Evolutionary conservation across 2,888 invertebrate species (phyloP), one percentile per base, ranked within the genome.

Genomic region (Cephus pulcher): DNA sequence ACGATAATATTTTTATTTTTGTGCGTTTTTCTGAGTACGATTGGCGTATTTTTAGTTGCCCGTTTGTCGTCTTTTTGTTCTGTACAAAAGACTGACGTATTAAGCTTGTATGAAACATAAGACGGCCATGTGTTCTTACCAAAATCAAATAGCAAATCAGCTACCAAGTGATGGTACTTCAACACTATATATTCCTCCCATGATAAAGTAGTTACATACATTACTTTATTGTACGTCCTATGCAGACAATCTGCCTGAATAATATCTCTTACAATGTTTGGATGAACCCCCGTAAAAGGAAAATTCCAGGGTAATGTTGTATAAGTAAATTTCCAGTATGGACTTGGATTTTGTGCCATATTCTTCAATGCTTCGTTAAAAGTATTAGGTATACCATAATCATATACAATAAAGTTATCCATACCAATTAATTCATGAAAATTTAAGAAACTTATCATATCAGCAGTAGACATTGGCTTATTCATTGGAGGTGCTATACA

Each of bases 181-280:
- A 95, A 94, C 56, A 95, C 94, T 75, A 95, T 87, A 84, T 94
- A 95, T 84, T 96, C 95, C 85, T 95, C 94, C 93, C 95, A 94
- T 0, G 94, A 93, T 68, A 95, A 87, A 0, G 94, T 93, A 68
- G 84, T 84, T 33, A 89, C 86, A 78, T 89, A 89, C 79, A 93
- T 91, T 0, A 93, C 93, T 85, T 92, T 91, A 84, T 93, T 93
- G 79, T 93, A 93, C 77, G 94, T 94, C 81, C 96, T 93, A 80
- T 95, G 93, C 32, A 94, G 86, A 86, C 96, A 96, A 89, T 96
- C 96, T 35, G 94, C 91, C 88, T 95, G 94, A 23, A 95, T 92
- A 68, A 95, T 93, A 85, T 92, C 92, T 74, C 92, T 89, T 71
- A 92, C 87, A 32, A 89, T 75, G 73, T 87, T 85, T 33, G 75